Evolutionary conservation across 37 sponge, comb jelly and placozoan genomes (phyloP), one percentile per base, ranked within the genome.

Genomic region (Ianthella basta): DNA sequence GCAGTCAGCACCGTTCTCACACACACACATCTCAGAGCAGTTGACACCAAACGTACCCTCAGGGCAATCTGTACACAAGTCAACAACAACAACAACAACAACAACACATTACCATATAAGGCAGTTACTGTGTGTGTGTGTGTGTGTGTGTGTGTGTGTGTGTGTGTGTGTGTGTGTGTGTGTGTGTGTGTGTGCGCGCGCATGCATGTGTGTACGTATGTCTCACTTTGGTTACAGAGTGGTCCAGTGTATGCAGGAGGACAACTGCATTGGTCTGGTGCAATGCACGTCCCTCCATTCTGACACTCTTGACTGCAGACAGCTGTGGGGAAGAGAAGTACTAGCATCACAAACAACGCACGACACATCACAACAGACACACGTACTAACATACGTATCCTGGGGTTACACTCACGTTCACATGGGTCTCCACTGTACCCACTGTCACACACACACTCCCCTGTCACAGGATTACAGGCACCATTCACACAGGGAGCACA

Each of bases 91-190:
- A n/a, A n/a, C n/a, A n/a, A n/a, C n/a, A n/a, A n/a, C n/a, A n/a
- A n/a, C n/a, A n/a, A n/a, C n/a, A n/a, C n/a, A n/a, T n/a, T n/a
- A n/a, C n/a, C n/a, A 30, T 36, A 4, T 61, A 15, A 40, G 3
- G 59, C 18, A 27, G 24, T 33, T 8, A 59, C 8, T 59, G 82
- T 81, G 38, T 59, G 82, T 59, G 36, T 59, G 82, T 81, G 82
- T 59, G 65, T 81, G 61, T 59, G 40, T 81, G 82, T 59, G 65
- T 81, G 50, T 44, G 50, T 40, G 44, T 72, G 40, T 38, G 40
- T 72, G 74, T 72, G 40, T 61, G 68, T 82, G 83, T 82, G 68
- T 82, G 83, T 61, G 68, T 82, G 83, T 82, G 68, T 82, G 83
- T 82, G 68, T 61, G 83, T 82, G 68, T 61, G 83, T 82, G 83